These are phyloP conservation scores for Ariopsis seemanni DNA, from an alignment of 2,113 vertebrate genomes.

Conservation along the genomic window DNA sequence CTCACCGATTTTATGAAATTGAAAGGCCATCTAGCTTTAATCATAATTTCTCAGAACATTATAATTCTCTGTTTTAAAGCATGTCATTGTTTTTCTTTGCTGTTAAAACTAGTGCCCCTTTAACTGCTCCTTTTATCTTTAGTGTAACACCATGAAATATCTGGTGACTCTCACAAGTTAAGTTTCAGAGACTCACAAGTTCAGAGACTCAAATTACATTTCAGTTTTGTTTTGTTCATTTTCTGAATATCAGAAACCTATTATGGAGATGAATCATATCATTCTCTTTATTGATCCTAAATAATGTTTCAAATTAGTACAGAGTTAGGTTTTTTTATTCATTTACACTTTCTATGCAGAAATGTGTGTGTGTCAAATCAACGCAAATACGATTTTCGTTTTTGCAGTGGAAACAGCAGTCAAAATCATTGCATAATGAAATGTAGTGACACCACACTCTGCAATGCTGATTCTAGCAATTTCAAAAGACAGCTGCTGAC, in stretches of 20 bases:
- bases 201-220: not conserved
- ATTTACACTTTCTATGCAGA: not conserved
- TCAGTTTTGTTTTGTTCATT: not conserved
- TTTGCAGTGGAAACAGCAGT: not conserved
- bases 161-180: not conserved
- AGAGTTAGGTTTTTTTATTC: not conserved
- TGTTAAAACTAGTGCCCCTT: too few relatives aligned
- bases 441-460: not conserved
- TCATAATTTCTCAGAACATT: not conserved
- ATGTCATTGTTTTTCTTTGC: not conserved
- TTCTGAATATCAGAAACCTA: not conserved
- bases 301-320: not conserved
- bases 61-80: not conserved
- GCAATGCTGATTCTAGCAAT: constrained; percentile 14
- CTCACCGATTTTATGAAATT: too few relatives aligned
- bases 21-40: too few relatives aligned
- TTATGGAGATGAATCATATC: not conserved
- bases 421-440: not conserved
- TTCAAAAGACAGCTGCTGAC: constrained; percentile 3
- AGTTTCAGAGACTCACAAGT: too few relatives aligned
- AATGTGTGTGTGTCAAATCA: not conserved
- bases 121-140: not conserved
- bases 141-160: not conserved
- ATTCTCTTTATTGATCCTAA: not conserved
- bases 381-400: not conserved